phyloP scores from a whole-genome alignment of 2,888 invertebrate species.

The Drosophila kanekoi region DNA sequence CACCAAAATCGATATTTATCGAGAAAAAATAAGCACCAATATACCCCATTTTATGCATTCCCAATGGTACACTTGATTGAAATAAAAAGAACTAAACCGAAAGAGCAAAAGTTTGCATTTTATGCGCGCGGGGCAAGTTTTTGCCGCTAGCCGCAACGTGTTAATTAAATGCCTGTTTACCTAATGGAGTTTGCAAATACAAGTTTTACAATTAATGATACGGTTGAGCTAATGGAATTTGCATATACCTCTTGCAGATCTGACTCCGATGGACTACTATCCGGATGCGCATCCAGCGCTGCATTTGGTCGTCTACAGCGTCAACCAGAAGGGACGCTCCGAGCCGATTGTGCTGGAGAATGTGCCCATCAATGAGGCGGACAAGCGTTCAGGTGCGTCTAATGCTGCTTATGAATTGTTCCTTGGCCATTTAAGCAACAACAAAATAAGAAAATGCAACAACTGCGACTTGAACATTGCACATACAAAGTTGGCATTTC shows the following conservation, averaged over 20 bases:
- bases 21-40: not conserved
- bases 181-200: conserved; percentile 70
- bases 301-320: conserved; percentile 92
- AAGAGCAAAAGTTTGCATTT: conserved; percentile 65
- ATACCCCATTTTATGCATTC: conserved; percentile 4
- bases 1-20: not conserved
- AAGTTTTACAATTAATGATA: conserved; percentile 75
- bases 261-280: conserved; percentile 84
- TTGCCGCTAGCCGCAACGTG: conserved; percentile 66
- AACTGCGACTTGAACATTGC: conserved; percentile 19
- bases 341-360: conserved; percentile 93
- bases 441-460: conserved; percentile 5
- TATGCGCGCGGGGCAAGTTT: conserved; percentile 63
- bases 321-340: conserved; percentile 94
- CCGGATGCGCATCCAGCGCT: conserved; percentile 87
- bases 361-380: conserved; percentile 94
- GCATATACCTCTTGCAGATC: conserved; percentile 71
- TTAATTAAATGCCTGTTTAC: conserved; percentile 79
- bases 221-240: conserved; percentile 52
- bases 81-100: conserved; percentile 6
- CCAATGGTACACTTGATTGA: conserved; percentile 7
- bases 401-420: conserved; percentile 35
- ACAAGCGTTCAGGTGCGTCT: conserved; percentile 91
- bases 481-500: conserved; percentile 61
- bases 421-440: conserved; percentile 9